These are phyloP conservation scores for Rhinella marina DNA, from an alignment of 2,797 vertebrate species.

Conservation along the genomic window DNA sequence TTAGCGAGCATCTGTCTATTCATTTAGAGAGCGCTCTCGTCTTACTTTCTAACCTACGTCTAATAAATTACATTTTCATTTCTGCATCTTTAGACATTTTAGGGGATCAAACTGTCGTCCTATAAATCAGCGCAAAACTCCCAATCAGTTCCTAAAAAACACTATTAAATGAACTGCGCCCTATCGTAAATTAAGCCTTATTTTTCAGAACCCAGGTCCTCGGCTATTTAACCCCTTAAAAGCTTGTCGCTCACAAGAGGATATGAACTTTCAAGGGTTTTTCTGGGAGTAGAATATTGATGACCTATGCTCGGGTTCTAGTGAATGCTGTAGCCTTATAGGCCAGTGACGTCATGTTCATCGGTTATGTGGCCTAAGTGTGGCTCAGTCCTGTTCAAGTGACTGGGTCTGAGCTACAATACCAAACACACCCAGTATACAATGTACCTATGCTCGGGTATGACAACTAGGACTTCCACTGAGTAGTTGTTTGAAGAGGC, in stretches of 20 bases:
- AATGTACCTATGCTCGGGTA: too few species aligned
- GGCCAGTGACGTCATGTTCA: too few species aligned
- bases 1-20: constrained; percentile 59
- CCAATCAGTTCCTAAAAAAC: constrained; percentile 73
- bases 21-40: constrained; percentile 58
- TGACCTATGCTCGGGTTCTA: too few species aligned
- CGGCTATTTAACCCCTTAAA: constrained; percentile 27
- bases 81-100: constrained; percentile 71
- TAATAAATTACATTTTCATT: constrained; percentile 69
- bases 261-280: not conserved
- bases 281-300: too few species aligned
- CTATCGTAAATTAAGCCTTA: constrained; percentile 54
- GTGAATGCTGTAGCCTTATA: too few species aligned
- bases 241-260: not conserved
- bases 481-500: too few species aligned
- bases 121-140: constrained; percentile 77
- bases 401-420: too few species aligned
- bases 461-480: too few species aligned
- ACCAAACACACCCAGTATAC: too few species aligned
- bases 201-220: constrained; percentile 30
- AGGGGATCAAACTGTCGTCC: constrained; percentile 76
- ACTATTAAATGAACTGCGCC: constrained; percentile 73
- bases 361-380: too few species aligned
- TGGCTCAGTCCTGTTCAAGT: too few species aligned
- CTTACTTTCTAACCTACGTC: constrained; percentile 63